Evolutionary conservation across 2,113 vertebrate genomes (phyloP), one percentile per base, ranked within the genome.

Genomic region (Cariama cristata): DNA sequence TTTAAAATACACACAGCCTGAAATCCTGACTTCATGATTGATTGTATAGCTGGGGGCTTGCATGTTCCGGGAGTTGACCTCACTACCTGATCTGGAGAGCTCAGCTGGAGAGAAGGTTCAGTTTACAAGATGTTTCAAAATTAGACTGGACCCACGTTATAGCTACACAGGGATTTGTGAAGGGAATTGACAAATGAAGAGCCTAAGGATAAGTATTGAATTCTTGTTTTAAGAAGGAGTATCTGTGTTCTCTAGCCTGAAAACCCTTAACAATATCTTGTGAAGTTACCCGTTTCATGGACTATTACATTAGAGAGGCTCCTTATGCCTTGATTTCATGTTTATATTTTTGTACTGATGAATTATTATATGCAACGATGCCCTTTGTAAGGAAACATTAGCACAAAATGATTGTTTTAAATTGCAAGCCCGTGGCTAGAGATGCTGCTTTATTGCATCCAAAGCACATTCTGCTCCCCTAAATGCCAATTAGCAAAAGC

Each of bases 41-140:
- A 90, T 88, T 86, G 32, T 60, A 28, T 63, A 83, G 79, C 86
- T 92, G 63, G 42, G 23, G 71, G 88, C 38, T 73, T 88, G 38
- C 28, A 60, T 92, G 79, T 94, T 93, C 10, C 1, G 47, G 79
- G 60, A 63, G 38, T 53, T 94, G 87, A 95, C 75, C 79, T 92
- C 56, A 27, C 24, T 85, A 35, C 58, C 75, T 1, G 12, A 77
- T 80, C n/a, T 66, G 85, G 32, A 77, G 60, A 83, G 63, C 72
- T 90, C 92, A 80, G 62, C 75, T 63, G 74, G 72, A 92, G 62
- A 87, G 32, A 73, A 69, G n/a, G 23, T 84, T 91, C 32, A 55
- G 45, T 86, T 69, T 94, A 82, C 59, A 90, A 86, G 63, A 14
- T 90, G 56, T 80, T 94, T 92, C 67, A 88, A 86, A 93, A 90